Evolutionary conservation across 2,888 invertebrate genomes (phyloP).

Genomic region (Flexamia atlantica): DNA sequence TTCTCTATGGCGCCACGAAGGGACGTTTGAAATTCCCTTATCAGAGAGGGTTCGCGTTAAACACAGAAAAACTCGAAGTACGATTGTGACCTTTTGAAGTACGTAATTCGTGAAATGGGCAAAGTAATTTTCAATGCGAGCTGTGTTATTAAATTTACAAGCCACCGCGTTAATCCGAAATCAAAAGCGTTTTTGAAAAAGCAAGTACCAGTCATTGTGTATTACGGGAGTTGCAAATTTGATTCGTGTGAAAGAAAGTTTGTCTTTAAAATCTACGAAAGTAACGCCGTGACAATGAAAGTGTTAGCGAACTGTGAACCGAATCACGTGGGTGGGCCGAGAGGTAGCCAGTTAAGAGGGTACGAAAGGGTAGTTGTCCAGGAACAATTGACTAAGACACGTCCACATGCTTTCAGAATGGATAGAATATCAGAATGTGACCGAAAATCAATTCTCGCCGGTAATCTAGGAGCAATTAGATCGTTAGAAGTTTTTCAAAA

Average conservation of each 20-base stretch:
- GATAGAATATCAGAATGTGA: neutral
- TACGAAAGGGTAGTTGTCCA: neutral
- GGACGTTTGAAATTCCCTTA: too few relatives aligned
- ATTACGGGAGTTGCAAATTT: slow-evolving; percentile 5
- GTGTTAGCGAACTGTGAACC: neutral
- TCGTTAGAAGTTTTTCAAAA: neutral
- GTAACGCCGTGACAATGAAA: neutral
- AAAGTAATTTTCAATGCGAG: neutral
- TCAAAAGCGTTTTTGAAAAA: neutral
- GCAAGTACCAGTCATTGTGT: neutral
- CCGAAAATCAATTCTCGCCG: neutral
- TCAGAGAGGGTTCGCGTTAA: too few relatives aligned
- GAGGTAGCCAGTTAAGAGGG: neutral
- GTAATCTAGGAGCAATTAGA: neutral
- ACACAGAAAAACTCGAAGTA: too few relatives aligned
- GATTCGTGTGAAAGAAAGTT: neutral
- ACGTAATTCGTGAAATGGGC: neutral
- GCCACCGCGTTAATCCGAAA: neutral
- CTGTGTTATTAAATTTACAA: neutral
- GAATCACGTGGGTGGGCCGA: neutral
- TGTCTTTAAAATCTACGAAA: neutral
- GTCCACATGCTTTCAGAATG: neutral
- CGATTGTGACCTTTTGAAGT: neutral
- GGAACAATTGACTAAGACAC: neutral
- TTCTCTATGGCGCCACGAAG: neutral